Percentiles rank a stretch among this genome's conserved stretches.
These are phyloP conservation scores for Yponomeuta cagnagella DNA, from an alignment of 2,888 invertebrate genomes.

Conservation along the genomic window DNA sequence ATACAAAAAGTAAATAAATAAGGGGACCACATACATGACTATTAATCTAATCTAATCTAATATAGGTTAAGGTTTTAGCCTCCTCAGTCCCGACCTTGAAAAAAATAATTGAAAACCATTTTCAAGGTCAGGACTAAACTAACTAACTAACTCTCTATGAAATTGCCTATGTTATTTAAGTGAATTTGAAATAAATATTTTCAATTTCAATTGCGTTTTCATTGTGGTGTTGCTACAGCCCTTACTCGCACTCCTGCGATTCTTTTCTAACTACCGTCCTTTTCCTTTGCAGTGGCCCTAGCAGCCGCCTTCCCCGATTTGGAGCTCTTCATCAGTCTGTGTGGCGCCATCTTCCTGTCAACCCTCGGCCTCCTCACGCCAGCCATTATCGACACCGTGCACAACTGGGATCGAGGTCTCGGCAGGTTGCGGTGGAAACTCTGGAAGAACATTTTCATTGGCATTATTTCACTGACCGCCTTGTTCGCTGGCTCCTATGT, in stretches of 20 bases:
- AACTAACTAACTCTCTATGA: too few species aligned
- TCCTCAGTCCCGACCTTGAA: too few species aligned
- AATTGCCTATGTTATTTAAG: too few species aligned
- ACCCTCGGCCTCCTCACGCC: constrained; percentile 84
- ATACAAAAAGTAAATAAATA: too few species aligned
- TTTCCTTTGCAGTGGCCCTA: constrained; percentile 75
- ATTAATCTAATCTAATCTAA: too few species aligned
- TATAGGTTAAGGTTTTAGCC: too few species aligned
- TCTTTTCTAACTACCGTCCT: not conserved
- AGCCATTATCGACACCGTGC: constrained; percentile 83
- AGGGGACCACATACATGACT: too few species aligned
- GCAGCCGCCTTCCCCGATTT: constrained; percentile 88
- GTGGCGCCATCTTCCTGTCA: constrained; percentile 86
- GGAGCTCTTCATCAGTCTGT: constrained; percentile 90
- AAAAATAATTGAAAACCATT: too few species aligned
- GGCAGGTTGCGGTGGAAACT: constrained; percentile 81
- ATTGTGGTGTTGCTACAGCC: too few species aligned
- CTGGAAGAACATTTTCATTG: constrained; percentile 78
- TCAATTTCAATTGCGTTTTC: too few species aligned
- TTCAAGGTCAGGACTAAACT: too few species aligned
- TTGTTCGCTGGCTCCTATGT: constrained; percentile 59
- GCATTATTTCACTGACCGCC: constrained; percentile 49
- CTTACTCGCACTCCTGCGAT: not conserved
- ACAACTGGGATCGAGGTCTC: constrained; percentile 79
- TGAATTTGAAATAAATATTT: too few species aligned